Conservation (phyloP, 2,888 invertebrate genomes). For the Drosophila cracens region DNA sequence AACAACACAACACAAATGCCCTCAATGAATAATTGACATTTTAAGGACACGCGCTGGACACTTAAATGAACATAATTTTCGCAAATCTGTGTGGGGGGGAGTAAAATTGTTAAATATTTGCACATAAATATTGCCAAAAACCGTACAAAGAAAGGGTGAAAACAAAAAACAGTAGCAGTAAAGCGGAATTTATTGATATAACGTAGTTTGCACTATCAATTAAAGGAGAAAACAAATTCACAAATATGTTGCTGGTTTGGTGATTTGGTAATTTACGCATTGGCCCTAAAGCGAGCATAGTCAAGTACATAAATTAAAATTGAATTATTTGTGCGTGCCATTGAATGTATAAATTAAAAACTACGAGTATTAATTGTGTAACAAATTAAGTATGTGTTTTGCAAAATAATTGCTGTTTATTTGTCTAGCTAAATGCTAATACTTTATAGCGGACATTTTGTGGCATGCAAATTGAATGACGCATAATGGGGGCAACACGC, state of each 20-base stretch:
- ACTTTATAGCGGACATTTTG: constrained; percentile 62
- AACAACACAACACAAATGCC: constrained; percentile 74
- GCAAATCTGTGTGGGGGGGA: constrained; percentile 69
- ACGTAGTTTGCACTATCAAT: constrained; percentile 47
- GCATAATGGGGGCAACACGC: constrained; percentile 61
- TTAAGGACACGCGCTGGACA: constrained; percentile 76
- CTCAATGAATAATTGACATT: constrained; percentile 75
- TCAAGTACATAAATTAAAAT: constrained; percentile 57
- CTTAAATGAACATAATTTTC: constrained; percentile 78
- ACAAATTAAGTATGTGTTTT: constrained; percentile 67
- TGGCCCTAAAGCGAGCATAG: constrained; percentile 12
- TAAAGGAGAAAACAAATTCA: constrained; percentile 45
- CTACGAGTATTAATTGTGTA: constrained; percentile 48
- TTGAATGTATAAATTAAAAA: constrained; percentile 54
- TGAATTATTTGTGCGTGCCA: constrained; percentile 61
- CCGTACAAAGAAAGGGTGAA: constrained; percentile 2
- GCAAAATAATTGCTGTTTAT: constrained; percentile 67
- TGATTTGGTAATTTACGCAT: constrained; percentile 34
- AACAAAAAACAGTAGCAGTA: constrained; percentile 2
- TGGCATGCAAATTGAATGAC: constrained; percentile 72
- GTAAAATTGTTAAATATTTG: constrained; percentile 59
- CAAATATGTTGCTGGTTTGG: constrained; percentile 25
- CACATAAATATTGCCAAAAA: constrained; percentile 42
- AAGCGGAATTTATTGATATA: constrained; percentile 24
- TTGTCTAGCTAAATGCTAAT: constrained; percentile 68